phyloP scores from a whole-genome alignment of 2,113 vertebrate genomes.

The Syngnathus scovelli region DNA sequence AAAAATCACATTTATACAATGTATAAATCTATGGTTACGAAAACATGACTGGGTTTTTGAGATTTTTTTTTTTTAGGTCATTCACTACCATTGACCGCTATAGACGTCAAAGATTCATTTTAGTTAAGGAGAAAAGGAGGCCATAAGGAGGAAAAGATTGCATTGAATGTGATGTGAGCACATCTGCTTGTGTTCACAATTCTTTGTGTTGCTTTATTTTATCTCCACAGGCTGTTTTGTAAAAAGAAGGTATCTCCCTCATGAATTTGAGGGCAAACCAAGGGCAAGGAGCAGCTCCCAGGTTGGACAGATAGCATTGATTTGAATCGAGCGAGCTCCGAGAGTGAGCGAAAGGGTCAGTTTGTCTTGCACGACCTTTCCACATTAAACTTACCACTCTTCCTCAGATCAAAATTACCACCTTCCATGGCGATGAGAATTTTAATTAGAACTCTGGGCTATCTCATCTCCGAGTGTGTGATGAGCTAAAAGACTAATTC shows the following conservation, averaged over 20 bases:
- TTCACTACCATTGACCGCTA: no score
- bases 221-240: slow-evolving; percentile 13
- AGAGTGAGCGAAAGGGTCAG: slow-evolving; percentile 9
- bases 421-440: slow-evolving; percentile 65
- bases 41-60: background rate
- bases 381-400: slow-evolving; percentile 52
- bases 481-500: slow-evolving; percentile 65
- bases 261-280: slow-evolving; percentile 40
- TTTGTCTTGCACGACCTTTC: slow-evolving; percentile 33
- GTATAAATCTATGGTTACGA: background rate
- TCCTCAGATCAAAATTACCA: slow-evolving; percentile 68
- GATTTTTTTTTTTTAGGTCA: no score
- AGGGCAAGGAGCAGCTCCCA: slow-evolving; percentile 45
- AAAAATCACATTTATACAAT: background rate
- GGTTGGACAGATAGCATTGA: slow-evolving; percentile 52
- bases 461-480: slow-evolving; percentile 64
- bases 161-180: background rate
- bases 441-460: slow-evolving; percentile 69
- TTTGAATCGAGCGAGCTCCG: slow-evolving; percentile 42
- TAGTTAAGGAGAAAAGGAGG: no score
- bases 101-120: no score
- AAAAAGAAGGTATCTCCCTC: slow-evolving; percentile 26
- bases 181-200: slow-evolving; percentile 4
- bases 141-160: background rate
- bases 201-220: slow-evolving; percentile 2